phyloP scores from a whole-genome alignment of 2,797 vertebrate species.

The Oreortyx pictus region DNA sequence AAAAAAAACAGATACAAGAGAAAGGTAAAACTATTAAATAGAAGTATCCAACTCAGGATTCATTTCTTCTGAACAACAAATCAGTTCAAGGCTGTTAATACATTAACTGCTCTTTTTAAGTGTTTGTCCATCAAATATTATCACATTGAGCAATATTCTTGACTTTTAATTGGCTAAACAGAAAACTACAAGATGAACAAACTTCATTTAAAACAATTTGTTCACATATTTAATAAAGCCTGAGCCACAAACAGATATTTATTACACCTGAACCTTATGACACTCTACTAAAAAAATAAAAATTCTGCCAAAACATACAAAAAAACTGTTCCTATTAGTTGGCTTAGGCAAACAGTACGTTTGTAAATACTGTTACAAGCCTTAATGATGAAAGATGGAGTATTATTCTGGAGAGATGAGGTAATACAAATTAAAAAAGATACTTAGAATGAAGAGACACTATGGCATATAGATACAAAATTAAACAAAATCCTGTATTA shows the following conservation, averaged over 20 bases:
- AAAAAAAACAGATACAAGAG: not conserved
- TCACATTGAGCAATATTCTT: not conserved
- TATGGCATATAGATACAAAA: not conserved
- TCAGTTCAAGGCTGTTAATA: not conserved
- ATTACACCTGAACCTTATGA: not conserved
- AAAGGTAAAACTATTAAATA: not conserved
- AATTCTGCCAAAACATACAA: not conserved
- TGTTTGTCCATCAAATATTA: not conserved
- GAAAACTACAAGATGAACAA: not conserved
- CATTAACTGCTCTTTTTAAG: not conserved
- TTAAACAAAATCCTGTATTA: not conserved
- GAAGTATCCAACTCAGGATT: not conserved
- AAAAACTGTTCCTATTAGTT: not conserved
- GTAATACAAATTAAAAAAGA: not conserved
- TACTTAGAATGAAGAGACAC: not conserved
- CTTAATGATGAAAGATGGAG: not conserved
- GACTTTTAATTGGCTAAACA: not conserved
- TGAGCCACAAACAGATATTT: not conserved
- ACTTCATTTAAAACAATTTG: rapidly evolving
- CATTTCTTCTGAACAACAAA: not conserved
- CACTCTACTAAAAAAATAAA: not conserved
- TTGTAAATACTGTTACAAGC: not conserved
- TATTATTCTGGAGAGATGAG: not conserved
- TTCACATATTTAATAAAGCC: not conserved
- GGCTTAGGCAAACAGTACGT: not conserved